Base-by-base conservation (phyloP, 2,888 invertebrate genomes). In the Sinohyriopsis cumingii region DNA sequence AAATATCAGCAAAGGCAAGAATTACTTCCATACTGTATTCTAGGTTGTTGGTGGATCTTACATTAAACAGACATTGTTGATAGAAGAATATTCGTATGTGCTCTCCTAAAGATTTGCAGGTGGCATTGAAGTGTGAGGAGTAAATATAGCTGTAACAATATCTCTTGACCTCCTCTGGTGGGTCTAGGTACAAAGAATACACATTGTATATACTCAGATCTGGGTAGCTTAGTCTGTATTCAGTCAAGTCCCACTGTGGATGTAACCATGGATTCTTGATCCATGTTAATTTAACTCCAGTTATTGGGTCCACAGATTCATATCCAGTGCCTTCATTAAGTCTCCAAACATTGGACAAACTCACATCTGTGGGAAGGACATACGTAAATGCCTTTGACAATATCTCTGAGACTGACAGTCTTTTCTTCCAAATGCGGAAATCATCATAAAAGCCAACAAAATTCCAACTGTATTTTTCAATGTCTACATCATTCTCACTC, bases 381-480 rank as follows among this genome's bases (percentile, higher is more conserved):
- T 75, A 68, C 5, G 25, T 67, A 67, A 78, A 84, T 20, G 80
- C 79, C 55, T 69, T 72, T 19, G 25, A 64, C 12, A 74, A 60
- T 9, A 84, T 74, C 55, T 78, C 73, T 24, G 73, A 55, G 12
- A 76, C 22, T 55, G 65, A 66, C 55, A 78, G 57, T 18, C 69
- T 62, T 61, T 67, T 69, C 61, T 78, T 82, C 83, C 84, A 85
- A 20, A 85, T 68, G 59, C 78, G 72, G 59, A 85, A 69, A 53
- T 83, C 83, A 63, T 83, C 83, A 33, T 84, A 62, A 25, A 69
- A 68, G 22, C 84, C 85, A 33, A 67, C 57, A 56, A 80, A 80
- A 54, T 67, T 69, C 79, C 81, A 83, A 54, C 59, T 28, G 4
- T 78, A 57, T 18, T 64, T 68, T 19, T 67, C 61, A 22, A 67